Conservation (phyloP, 2,113 vertebrate species). For the Panurus biarmicus region DNA sequence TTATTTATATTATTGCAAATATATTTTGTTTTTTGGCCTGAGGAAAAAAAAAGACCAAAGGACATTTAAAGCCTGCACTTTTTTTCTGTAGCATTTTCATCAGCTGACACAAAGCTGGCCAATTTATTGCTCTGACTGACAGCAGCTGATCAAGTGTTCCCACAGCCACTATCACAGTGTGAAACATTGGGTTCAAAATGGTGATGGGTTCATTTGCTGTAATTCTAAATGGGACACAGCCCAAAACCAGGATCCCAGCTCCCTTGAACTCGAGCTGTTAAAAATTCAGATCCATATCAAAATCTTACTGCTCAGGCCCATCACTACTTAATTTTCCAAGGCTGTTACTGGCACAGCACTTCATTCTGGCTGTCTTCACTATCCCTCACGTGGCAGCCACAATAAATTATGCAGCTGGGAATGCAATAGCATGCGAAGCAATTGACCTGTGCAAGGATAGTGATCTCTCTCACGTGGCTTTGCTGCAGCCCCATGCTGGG, state of each 20-base stretch:
- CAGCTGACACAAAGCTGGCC: constrained; percentile 47
- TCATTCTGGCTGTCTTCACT: constrained; percentile 41
- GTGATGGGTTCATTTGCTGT: constrained; percentile 57
- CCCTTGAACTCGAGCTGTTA: constrained; percentile 51
- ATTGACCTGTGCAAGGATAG: constrained; percentile 19
- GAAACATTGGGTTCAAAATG: constrained; percentile 62
- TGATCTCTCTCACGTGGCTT: neutral
- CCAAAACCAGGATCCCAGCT: constrained; percentile 42
- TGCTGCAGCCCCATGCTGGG: neutral
- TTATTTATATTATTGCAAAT: constrained; percentile 28
- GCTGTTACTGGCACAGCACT: constrained; percentile 44
- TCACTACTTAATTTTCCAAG: constrained; percentile 53
- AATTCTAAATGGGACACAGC: constrained; percentile 55
- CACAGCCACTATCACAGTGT: constrained; percentile 52
- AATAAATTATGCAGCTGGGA: constrained; percentile 46
- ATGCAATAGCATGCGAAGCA: neutral
- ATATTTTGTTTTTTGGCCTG: neutral
- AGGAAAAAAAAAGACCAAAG: constrained; percentile 4
- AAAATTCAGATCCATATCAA: constrained; percentile 48
- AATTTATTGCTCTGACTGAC: constrained; percentile 61
- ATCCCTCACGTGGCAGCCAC: neutral
- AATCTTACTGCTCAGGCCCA: constrained; percentile 41
- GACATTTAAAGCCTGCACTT: constrained; percentile 24
- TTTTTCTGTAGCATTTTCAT: constrained; percentile 36
- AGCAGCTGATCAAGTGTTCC: constrained; percentile 59